Evolutionary conservation across 1,140 invertebrate genomes (phyloP).

Genomic region (Marisa cornuarietis): DNA sequence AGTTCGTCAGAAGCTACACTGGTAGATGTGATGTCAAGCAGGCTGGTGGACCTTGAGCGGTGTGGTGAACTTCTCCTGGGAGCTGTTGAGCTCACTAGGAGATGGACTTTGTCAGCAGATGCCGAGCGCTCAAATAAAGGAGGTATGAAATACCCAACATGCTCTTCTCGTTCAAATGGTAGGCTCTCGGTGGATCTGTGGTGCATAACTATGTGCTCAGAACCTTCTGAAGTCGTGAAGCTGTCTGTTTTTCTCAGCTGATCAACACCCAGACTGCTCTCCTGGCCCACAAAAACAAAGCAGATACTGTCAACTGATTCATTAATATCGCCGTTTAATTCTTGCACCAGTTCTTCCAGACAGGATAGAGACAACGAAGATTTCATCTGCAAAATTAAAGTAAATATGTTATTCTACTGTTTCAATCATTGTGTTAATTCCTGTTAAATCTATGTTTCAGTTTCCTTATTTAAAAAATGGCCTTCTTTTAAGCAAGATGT

Average conservation of each 20-base stretch:
- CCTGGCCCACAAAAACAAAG: conserved; percentile 29
- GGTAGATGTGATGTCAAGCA: conserved; percentile 38
- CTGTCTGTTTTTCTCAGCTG: not conserved
- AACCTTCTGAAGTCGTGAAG: conserved; percentile 21
- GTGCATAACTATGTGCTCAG: conserved; percentile 4
- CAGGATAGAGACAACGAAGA: conserved; percentile 9
- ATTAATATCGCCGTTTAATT: not conserved
- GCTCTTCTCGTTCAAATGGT: not conserved
- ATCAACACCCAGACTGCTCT: not conserved
- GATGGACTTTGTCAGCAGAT: conserved; percentile 26
- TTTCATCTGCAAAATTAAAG: conserved; percentile 16
- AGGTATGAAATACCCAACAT: not conserved
- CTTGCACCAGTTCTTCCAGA: conserved; percentile 9
- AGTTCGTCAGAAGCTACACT: conserved; percentile 26
- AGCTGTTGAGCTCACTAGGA: conserved; percentile 11
- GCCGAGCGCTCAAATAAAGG: conserved; percentile 25
- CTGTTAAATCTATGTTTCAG: too few relatives aligned
- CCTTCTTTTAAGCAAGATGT: too few relatives aligned
- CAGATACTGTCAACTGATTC: conserved; percentile 55
- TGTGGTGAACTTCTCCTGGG: not conserved
- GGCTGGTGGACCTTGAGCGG: conserved; percentile 45
- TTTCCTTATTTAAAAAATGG: too few relatives aligned
- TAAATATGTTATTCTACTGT: not conserved
- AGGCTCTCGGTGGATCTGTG: conserved; percentile 26
- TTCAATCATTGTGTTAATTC: too few relatives aligned